Percentiles rank a stretch among this genome's conserved stretches.
Conservation (phyloP, 2,888 invertebrate genomes). For the Chaitophorus viminalis region DNA sequence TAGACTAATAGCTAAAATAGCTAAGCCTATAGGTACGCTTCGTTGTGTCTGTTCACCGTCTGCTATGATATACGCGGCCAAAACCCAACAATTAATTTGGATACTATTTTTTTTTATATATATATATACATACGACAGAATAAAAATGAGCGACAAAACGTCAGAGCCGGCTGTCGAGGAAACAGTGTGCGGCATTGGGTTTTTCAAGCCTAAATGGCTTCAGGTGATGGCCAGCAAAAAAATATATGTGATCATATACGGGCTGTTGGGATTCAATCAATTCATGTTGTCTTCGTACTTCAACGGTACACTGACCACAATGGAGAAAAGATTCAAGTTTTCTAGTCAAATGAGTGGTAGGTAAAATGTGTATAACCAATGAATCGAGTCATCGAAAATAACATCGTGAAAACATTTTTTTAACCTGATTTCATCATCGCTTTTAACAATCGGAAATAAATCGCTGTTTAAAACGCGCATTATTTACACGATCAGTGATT, state of each 20-base stretch:
- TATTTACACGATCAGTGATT: too few relatives aligned
- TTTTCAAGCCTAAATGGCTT: conserved; percentile 69
- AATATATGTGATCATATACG: conserved; percentile 73
- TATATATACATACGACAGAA: background rate
- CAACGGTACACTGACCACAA: conserved; percentile 74
- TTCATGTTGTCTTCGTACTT: conserved; percentile 76
- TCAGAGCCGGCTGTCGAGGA: conserved; percentile 35
- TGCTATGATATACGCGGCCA: too few relatives aligned
- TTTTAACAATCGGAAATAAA: too few relatives aligned
- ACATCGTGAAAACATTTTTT: too few relatives aligned
- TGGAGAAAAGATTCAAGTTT: conserved; percentile 77
- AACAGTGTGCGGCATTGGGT: conserved; percentile 64
- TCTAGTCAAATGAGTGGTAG: conserved; percentile 76
- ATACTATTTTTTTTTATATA: background rate
- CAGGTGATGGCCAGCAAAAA: conserved; percentile 72
- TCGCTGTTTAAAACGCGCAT: too few relatives aligned
- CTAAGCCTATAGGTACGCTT: too few relatives aligned
- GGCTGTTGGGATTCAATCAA: conserved; percentile 74
- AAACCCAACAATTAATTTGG: too few relatives aligned
- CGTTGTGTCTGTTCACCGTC: too few relatives aligned
- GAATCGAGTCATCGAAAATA: too few relatives aligned
- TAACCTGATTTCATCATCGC: too few relatives aligned
- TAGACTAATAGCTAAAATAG: too few relatives aligned
- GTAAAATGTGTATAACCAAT: conserved; percentile 1
- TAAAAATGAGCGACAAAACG: background rate